Evolutionary conservation across 2,888 invertebrate species (phyloP), one percentile per base, ranked within the genome.

Genomic region (Ferrisia virgata): DNA sequence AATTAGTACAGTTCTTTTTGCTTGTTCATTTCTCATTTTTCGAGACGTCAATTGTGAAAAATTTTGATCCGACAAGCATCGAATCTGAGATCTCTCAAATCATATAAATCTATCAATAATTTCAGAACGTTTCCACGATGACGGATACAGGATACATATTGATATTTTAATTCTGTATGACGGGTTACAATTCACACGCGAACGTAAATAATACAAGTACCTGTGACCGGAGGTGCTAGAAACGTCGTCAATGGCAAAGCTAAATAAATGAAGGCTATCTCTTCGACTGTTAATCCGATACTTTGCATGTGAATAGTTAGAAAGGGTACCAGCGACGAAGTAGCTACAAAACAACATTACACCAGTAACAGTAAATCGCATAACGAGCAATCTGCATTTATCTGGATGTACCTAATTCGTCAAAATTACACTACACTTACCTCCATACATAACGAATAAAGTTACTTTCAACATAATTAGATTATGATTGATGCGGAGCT

Each of bases 221-320:
- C 93, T 88, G 96, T 94, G 80, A 95, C 91, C 22, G 95, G 95
- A 39, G 96, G 94, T 87, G 95, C 94, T 86, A 96, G 89, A 88
- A 96, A 95, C 6, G 96, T 94, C 6, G 95, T 94, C 87, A 96
- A 93, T 9, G 96, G 96, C 87, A 96, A 91, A 1, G 95, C 93
- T 87, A 96, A 91, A 89, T 96, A 96, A 87, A 96, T 94, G 87
- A 95, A 93, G 84, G 95, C 95, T 86, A 95, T 94, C 90, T 96
- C 95, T 87, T 94, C 93, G 86, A 96, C 93, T 78, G 94, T 94
- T 85, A 96, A 90, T 85, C 96, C 96, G 88, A 96, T 93, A 87
- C 94, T 93, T 89, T 94, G 95, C 96, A 96, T 96, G 90, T 96
- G 96, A 86, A 96, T 93, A 1, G 96, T 94, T 87, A 96, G 89